Conservation (phyloP, 2,888 invertebrate genomes). For the Dicranocentrus wangi region DNA sequence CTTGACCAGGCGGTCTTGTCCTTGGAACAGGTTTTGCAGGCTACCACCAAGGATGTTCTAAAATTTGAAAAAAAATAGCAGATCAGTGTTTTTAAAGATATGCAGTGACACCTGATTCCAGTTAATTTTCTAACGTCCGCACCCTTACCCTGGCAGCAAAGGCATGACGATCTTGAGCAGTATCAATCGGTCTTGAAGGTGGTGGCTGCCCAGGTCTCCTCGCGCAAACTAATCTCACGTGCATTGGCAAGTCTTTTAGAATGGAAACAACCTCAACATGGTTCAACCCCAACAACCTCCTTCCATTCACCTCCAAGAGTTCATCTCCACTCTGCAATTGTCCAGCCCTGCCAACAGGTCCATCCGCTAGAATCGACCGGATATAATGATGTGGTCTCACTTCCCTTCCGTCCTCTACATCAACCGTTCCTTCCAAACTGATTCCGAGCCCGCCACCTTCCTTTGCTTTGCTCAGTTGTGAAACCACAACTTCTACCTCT, state of each 20-base stretch:
- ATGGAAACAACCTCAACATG: slow-evolving; percentile 95
- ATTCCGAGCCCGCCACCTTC: slow-evolving; percentile 96
- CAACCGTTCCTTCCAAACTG: slow-evolving; percentile 97
- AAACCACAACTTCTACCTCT: slow-evolving; percentile 90
- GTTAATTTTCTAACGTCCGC: no score
- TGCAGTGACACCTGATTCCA: no score
- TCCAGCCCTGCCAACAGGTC: slow-evolving; percentile 95
- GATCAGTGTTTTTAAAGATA: no score
- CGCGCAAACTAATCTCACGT: slow-evolving; percentile 93
- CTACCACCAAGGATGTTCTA: slow-evolving; percentile 83
- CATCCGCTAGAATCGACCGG: slow-evolving; percentile 97
- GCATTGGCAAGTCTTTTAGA: slow-evolving; percentile 90
- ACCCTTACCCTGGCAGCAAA: slow-evolving; percentile 82
- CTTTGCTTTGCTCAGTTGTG: slow-evolving; percentile 92
- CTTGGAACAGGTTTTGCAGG: slow-evolving; percentile 83
- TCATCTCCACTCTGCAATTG: slow-evolving; percentile 95
- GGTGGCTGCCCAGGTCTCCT: slow-evolving; percentile 76
- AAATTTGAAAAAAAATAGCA: no score
- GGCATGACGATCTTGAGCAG: slow-evolving; percentile 85
- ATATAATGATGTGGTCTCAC: slow-evolving; percentile 95
- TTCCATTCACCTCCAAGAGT: slow-evolving; percentile 90
- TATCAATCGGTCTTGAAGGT: slow-evolving; percentile 82
- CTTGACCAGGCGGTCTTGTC: slow-evolving; percentile 87
- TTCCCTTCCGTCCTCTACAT: slow-evolving; percentile 97
- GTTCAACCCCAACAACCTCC: slow-evolving; percentile 90